Evolutionary conservation across 2,113 vertebrate genomes (phyloP).

Genomic region (Peromyscus californicus): DNA sequence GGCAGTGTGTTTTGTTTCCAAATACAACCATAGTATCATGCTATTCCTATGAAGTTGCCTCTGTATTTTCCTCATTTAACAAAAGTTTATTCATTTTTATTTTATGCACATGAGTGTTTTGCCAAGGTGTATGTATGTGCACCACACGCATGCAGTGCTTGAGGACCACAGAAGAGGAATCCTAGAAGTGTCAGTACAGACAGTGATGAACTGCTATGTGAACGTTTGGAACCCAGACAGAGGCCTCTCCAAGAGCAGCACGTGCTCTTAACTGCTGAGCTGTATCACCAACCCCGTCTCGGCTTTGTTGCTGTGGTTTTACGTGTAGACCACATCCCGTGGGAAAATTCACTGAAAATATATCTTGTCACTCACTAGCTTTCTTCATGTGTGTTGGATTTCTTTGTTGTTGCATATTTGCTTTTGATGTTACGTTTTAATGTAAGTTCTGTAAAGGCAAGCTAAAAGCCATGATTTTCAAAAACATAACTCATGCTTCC

Average conservation of each 20-base stretch:
- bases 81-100: neutral
- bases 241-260: neutral
- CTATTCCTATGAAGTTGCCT: neutral
- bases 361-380: neutral
- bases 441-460: neutral
- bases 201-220: neutral
- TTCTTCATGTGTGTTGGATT: neutral
- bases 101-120: neutral
- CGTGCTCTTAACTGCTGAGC: neutral
- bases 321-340: neutral
- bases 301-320: neutral
- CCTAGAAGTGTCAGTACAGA: neutral
- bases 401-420: neutral
- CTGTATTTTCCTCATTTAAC: neutral
- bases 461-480: neutral
- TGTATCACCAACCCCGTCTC: neutral
- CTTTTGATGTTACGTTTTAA: constrained; percentile 1
- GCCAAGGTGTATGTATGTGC: neutral
- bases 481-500: neutral
- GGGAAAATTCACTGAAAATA: constrained; percentile 36
- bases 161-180: neutral
- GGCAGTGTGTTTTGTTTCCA: neutral
- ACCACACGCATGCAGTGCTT: neutral
- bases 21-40: neutral
- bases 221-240: accelerated